These are phyloP conservation scores for Lithophane leautieri DNA, from an alignment of 2,888 invertebrate genomes.

Conservation along the genomic window DNA sequence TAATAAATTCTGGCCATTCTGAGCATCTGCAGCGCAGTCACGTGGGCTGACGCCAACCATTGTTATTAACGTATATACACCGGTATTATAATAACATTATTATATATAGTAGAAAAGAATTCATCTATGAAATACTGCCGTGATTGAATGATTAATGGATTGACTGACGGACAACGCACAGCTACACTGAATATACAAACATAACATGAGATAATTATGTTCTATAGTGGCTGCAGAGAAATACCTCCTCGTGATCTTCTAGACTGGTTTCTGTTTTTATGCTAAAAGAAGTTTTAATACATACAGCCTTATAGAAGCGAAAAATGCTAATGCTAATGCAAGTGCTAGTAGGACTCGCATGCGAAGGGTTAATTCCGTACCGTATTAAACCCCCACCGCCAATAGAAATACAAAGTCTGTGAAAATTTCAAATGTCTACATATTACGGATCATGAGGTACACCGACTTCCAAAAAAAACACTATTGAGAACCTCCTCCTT, in stretches of 20 bases:
- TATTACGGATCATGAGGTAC: too few species aligned
- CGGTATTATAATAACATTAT: slow-evolving; percentile 1
- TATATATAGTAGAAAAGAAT: neutral
- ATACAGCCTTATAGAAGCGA: neutral
- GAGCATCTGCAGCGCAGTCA: slow-evolving; percentile 16
- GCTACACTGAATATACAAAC: slow-evolving; percentile 1
- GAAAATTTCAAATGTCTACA: neutral
- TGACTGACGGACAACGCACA: neutral
- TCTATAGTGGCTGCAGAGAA: neutral
- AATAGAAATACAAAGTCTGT: neutral
- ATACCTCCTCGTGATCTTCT: too few species aligned
- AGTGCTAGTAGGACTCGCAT: neutral
- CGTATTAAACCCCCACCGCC: too few species aligned
- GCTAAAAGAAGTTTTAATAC: neutral
- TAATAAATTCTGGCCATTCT: slow-evolving; percentile 51
- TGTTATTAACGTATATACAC: slow-evolving; percentile 3
- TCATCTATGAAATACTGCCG: neutral
- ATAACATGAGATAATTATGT: neutral
- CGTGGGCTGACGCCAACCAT: slow-evolving; percentile 5
- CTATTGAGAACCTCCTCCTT: too few species aligned
- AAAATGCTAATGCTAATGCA: neutral
- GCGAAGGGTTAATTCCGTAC: neutral
- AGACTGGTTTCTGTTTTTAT: neutral
- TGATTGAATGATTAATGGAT: neutral
- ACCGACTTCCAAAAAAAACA: too few species aligned